A percentile compares a stretch with the other conserved stretches of the same genome.
These are phyloP conservation scores for Ammodytes dubius DNA, from an alignment of 2,113 vertebrate genomes.

Conservation along the genomic window DNA sequence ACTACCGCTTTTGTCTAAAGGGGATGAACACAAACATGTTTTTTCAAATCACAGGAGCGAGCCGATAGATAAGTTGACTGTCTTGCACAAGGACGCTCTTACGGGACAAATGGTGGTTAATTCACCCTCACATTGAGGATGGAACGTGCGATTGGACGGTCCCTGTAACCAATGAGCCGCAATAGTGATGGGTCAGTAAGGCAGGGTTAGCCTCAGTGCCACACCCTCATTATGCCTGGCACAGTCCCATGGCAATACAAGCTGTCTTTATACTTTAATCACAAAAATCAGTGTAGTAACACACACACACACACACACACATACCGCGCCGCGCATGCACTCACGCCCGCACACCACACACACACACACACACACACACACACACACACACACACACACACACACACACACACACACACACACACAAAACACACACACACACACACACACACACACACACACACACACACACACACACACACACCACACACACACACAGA, in stretches of 20 bases:
- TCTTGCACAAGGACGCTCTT: constrained; percentile 41
- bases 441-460: constrained; percentile 32
- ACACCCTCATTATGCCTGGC: constrained; percentile 69
- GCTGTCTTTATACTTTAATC: constrained; percentile 70
- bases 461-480: too few relatives aligned
- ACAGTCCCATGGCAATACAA: constrained; percentile 56
- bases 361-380: too few relatives aligned
- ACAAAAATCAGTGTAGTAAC: constrained; percentile 46
- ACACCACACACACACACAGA: constrained; percentile 42
- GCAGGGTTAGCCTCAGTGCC: constrained; percentile 42
- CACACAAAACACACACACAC: constrained; percentile 35
- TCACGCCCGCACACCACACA: constrained; percentile 21
- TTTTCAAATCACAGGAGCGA: constrained; percentile 7
- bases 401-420: constrained; percentile 44
- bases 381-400: too few relatives aligned
- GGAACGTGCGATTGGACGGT: constrained; percentile 1
- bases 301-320: constrained; percentile 34
- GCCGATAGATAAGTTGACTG: neutral
- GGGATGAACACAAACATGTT: too few relatives aligned
- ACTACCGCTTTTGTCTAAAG: too few relatives aligned
- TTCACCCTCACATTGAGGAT: constrained; percentile 6
- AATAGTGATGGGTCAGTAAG: constrained; percentile 63
- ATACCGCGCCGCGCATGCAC: too few relatives aligned
- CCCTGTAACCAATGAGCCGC: constrained; percentile 9
- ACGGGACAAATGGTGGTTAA: constrained; percentile 31